phyloP scores from a whole-genome alignment of 2,888 invertebrate species.

The Crepidodera aurea region DNA sequence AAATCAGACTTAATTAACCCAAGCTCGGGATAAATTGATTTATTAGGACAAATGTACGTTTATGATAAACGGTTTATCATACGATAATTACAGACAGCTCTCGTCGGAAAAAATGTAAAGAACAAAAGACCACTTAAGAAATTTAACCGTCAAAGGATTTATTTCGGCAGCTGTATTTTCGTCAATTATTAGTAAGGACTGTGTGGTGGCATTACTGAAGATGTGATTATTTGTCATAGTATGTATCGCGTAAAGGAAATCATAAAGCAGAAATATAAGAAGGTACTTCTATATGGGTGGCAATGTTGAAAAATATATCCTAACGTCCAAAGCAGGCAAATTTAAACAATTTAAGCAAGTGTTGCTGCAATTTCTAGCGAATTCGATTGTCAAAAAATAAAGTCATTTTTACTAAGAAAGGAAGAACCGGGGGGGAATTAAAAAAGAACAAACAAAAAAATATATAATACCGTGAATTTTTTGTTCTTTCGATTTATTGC shows the following conservation, averaged over 20 bases:
- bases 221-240: slow-evolving; percentile 22
- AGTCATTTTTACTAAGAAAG: too few relatives aligned
- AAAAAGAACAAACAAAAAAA: too few relatives aligned
- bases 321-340: too few relatives aligned
- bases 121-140: slow-evolving; percentile 42
- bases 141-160: slow-evolving; percentile 56
- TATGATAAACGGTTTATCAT: slow-evolving; percentile 13
- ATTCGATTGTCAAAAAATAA: too few relatives aligned
- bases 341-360: too few relatives aligned
- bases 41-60: slow-evolving; percentile 26
- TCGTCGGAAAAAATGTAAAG: slow-evolving; percentile 33
- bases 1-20: slow-evolving; percentile 28
- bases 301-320: too few relatives aligned
- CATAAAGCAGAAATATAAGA: background rate
- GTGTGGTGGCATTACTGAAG: slow-evolving; percentile 2
- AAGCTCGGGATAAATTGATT: slow-evolving; percentile 23
- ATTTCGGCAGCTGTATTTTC: slow-evolving; percentile 57
- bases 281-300: background rate
- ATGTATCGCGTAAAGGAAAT: slow-evolving; percentile 1
- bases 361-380: too few relatives aligned
- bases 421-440: too few relatives aligned
- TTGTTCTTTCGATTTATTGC: too few relatives aligned
- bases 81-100: slow-evolving; percentile 15
- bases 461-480: too few relatives aligned
- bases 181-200: slow-evolving; percentile 50